phyloP scores from a whole-genome alignment of 1,140 invertebrate species.

The Formica exsecta region DNA sequence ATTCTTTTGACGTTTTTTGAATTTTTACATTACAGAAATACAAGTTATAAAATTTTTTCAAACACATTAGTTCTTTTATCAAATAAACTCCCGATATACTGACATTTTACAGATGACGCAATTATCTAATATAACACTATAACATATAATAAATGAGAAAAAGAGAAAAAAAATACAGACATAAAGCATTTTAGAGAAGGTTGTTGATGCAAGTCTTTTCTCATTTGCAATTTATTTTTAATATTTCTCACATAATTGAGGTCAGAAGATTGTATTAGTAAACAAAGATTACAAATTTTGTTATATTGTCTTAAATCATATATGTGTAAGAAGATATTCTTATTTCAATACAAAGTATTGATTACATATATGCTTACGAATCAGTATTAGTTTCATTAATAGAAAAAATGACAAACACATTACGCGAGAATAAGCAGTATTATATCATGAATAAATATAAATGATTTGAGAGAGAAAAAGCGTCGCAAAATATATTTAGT shows the following conservation, averaged over 20 bases:
- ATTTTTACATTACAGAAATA: not conserved
- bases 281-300: not conserved
- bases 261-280: not conserved
- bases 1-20: not conserved
- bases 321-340: not conserved
- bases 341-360: not conserved
- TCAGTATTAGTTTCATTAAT: not conserved
- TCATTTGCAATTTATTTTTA: not conserved
- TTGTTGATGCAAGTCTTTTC: not conserved
- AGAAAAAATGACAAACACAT: not conserved
- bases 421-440: not conserved
- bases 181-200: not conserved
- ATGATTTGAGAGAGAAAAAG: not conserved
- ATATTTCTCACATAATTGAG: not conserved
- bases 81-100: not conserved
- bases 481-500: not conserved
- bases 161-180: not conserved
- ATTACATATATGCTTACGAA: too few relatives aligned
- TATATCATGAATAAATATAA: not conserved
- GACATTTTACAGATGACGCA: not conserved
- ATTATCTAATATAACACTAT: not conserved
- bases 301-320: not conserved
- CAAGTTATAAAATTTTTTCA: not conserved
- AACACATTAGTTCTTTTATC: not conserved
- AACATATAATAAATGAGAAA: not conserved